Evolutionary conservation across 1,140 invertebrate genomes (phyloP).

Genomic region (Drosophila hydei): DNA sequence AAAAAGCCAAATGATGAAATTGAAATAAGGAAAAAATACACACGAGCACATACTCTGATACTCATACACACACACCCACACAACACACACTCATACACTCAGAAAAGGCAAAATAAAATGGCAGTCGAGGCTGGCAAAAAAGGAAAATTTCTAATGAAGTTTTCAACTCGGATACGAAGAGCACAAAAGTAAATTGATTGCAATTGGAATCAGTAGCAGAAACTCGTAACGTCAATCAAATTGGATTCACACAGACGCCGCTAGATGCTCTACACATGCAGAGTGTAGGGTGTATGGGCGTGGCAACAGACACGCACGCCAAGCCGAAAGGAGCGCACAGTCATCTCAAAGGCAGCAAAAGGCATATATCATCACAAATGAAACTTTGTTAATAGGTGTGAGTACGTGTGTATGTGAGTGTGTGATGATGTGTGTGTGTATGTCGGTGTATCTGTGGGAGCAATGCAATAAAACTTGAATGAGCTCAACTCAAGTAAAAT

Average conservation of each 20-base stretch:
- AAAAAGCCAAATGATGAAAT: conserved; percentile 53
- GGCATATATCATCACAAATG: conserved; percentile 72
- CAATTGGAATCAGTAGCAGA: conserved; percentile 82
- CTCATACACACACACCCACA: conserved; percentile 21
- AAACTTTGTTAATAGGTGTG: conserved; percentile 80
- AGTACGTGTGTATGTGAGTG: conserved; percentile 21
- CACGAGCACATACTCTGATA: conserved; percentile 3
- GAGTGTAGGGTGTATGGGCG: neutral
- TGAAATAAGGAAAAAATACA: conserved; percentile 21
- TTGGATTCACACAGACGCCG: conserved; percentile 73
- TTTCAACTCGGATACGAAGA: conserved; percentile 76
- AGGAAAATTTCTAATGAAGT: conserved; percentile 80
- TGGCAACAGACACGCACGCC: conserved; percentile 33
- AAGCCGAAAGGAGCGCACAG: conserved; percentile 11
- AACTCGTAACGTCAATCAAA: conserved; percentile 82
- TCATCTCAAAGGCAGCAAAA: conserved; percentile 48
- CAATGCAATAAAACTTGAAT: conserved; percentile 79
- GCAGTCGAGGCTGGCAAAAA: conserved; percentile 39
- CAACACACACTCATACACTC: neutral
- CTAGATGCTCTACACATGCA: conserved; percentile 28
- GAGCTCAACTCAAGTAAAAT: conserved; percentile 62
- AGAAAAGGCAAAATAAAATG: conserved; percentile 56
- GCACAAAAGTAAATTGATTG: conserved; percentile 82
- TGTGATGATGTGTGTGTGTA: neutral
- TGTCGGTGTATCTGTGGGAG: conserved; percentile 22